Percentiles rank a stretch among this genome's conserved stretches.
Conservation (phyloP, 2,888 invertebrate genomes). For the Octodonta nipae region DNA sequence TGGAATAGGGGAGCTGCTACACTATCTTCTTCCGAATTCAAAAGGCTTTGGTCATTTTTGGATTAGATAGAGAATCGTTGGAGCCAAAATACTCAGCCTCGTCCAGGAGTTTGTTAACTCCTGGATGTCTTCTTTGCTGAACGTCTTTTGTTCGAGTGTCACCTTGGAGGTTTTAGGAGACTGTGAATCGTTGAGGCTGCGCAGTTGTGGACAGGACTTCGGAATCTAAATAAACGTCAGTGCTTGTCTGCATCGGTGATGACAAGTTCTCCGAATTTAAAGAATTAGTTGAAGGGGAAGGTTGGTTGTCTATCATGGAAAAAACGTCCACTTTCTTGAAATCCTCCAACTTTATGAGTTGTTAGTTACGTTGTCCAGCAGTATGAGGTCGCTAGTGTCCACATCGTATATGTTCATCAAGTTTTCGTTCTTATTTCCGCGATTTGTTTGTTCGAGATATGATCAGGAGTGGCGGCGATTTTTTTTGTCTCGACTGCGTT, state of each 20-base stretch:
- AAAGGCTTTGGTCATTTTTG: constrained; percentile 35
- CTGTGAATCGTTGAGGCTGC: constrained; percentile 35
- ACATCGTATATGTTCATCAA: constrained; percentile 14
- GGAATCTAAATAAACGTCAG: constrained; percentile 36
- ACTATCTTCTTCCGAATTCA: constrained; percentile 33
- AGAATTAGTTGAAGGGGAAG: constrained; percentile 35
- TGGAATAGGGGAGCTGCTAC: too few species aligned
- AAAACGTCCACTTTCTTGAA: constrained; percentile 24
- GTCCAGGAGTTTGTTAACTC: too few species aligned
- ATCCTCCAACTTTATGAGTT: constrained; percentile 26
- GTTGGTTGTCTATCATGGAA: constrained; percentile 25
- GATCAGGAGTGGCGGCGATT: constrained; percentile 5
- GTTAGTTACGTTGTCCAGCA: constrained; percentile 26
- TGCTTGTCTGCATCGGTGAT: constrained; percentile 39
- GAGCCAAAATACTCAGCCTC: constrained; percentile 15
- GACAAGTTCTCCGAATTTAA: constrained; percentile 36
- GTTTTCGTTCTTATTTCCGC: constrained; percentile 18
- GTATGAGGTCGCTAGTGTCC: constrained; percentile 22
- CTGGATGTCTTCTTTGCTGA: too few species aligned
- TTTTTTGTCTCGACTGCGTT: constrained; percentile 11
- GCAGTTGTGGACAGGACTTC: constrained; percentile 34
- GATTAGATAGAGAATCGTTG: constrained; percentile 31
- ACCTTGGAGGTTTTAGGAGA: constrained; percentile 31
- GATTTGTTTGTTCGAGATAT: neutral
- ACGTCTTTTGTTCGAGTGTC: constrained; percentile 9